Evolutionary conservation across 1,140 invertebrate species (phyloP).

Genomic region (Maniola jurtina): DNA sequence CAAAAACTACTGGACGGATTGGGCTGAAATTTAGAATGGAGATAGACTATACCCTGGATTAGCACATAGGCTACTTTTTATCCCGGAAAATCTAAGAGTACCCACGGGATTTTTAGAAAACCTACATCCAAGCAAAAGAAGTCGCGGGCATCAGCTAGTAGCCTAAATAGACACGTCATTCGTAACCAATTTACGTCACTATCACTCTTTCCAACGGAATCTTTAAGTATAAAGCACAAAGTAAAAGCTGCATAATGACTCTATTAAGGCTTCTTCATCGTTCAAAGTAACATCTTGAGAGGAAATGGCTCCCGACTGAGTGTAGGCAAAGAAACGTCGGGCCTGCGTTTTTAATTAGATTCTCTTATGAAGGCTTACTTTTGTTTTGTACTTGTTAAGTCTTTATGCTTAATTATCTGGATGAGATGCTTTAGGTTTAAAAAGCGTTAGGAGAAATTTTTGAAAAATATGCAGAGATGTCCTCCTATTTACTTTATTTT

Average conservation of each 20-base stretch:
- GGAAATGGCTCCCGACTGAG: slow-evolving; percentile 9
- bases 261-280: slow-evolving; percentile 9
- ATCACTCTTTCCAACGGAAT: neutral
- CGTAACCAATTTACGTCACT: slow-evolving; percentile 4
- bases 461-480: neutral
- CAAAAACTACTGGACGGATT: no score
- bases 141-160: no score
- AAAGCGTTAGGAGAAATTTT: neutral
- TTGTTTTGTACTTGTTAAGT: slow-evolving; percentile 9
- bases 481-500: neutral
- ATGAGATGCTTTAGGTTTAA: neutral
- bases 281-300: slow-evolving; percentile 14
- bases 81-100: no score
- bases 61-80: no score
- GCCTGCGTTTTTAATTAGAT: slow-evolving; percentile 11
- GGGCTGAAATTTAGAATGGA: no score
- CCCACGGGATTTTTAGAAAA: no score
- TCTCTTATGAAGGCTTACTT: slow-evolving; percentile 12
- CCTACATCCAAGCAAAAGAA: no score
- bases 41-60: no score
- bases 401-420: slow-evolving; percentile 10
- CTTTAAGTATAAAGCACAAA: slow-evolving; percentile 4
- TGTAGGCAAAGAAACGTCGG: slow-evolving; percentile 10
- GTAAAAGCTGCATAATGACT: slow-evolving; percentile 13
- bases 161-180: neutral